phyloP scores from a whole-genome alignment of 2,797 vertebrate genomes.

The Sphaeramia orbicularis region DNA sequence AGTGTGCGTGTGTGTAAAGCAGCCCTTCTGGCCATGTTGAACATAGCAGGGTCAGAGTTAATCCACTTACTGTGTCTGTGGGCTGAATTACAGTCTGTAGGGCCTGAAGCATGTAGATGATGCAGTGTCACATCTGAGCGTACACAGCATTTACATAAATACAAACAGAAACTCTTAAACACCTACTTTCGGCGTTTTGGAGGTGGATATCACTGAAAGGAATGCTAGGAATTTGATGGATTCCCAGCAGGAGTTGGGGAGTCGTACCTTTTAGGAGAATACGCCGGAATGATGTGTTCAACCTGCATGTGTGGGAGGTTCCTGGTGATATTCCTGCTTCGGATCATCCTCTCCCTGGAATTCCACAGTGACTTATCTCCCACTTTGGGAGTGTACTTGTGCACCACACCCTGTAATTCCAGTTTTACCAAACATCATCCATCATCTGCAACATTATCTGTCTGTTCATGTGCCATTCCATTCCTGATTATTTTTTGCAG shows the following conservation, averaged over 20 bases:
- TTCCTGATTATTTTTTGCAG: background rate
- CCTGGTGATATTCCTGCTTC: conserved; percentile 21
- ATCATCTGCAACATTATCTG: background rate
- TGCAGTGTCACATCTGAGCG: background rate
- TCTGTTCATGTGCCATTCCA: background rate
- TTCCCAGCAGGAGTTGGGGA: background rate
- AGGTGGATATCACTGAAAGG: background rate
- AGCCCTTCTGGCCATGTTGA: conserved; percentile 11
- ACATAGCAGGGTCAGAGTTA: conserved; percentile 40
- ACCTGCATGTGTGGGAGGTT: conserved; percentile 52
- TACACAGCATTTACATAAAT: background rate
- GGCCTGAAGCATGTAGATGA: conserved; percentile 5
- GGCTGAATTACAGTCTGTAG: conserved; percentile 26
- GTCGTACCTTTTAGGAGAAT: background rate
- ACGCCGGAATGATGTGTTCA: conserved; percentile 23
- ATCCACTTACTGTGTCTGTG: conserved; percentile 59
- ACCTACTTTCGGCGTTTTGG: background rate
- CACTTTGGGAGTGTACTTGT: conserved; percentile 19
- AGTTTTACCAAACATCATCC: background rate
- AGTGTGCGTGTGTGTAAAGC: background rate
- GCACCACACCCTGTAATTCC: background rate
- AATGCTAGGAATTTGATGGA: conserved; percentile 2
- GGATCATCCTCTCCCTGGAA: conserved; percentile 58
- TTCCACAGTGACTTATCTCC: conserved; percentile 53
- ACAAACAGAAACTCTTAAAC: background rate